These are phyloP conservation scores for Vireo griseus DNA, from an alignment of 2,797 vertebrate genomes.

Conservation along the genomic window DNA sequence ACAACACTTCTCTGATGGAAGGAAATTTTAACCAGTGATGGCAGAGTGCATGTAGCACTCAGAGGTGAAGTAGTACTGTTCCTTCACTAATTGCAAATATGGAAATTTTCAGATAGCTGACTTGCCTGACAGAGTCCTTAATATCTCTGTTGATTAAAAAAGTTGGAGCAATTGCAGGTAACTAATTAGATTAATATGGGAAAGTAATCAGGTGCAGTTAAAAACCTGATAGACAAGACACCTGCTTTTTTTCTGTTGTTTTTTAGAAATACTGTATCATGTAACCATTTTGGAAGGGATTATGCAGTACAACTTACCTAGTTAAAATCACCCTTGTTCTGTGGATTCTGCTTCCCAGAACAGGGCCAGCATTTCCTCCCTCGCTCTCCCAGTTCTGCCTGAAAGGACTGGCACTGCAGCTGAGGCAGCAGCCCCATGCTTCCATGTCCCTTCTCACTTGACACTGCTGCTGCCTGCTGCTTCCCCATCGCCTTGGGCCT, in stretches of 20 bases:
- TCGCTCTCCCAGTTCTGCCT: accelerated
- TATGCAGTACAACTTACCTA: accelerated
- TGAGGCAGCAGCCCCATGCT: accelerated
- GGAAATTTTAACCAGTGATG: background rate
- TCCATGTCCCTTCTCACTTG: accelerated
- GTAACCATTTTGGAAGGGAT: background rate
- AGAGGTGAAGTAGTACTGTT: background rate
- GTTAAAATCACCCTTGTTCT: background rate
- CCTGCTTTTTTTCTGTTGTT: background rate
- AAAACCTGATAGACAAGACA: background rate
- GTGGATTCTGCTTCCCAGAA: background rate
- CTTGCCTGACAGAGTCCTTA: background rate
- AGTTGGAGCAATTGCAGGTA: background rate
- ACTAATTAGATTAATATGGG: background rate
- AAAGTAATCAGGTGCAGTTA: background rate
- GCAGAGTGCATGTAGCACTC: background rate
- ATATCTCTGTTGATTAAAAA: background rate
- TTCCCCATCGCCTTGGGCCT: background rate
- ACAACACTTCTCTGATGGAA: background rate
- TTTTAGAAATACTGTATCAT: background rate
- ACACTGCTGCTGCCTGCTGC: background rate
- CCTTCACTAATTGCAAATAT: background rate
- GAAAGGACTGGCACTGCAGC: background rate
- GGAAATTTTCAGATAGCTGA: background rate
- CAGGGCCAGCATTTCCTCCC: background rate